Evolutionary conservation across 2,888 invertebrate species (phyloP).

Genomic region (Muscina levida): DNA sequence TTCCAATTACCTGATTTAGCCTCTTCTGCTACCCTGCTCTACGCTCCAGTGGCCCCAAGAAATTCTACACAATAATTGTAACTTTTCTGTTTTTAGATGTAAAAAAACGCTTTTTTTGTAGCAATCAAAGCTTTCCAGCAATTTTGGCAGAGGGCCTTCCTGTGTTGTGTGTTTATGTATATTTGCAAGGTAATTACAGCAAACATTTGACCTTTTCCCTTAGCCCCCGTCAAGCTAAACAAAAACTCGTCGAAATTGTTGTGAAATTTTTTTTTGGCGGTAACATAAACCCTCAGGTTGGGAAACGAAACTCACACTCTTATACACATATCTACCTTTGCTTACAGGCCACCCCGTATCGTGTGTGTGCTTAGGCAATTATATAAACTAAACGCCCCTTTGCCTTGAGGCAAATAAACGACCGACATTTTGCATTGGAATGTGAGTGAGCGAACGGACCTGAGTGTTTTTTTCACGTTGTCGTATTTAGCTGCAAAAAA

Average conservation of each 20-base stretch:
- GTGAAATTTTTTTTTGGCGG: slow-evolving; percentile 15
- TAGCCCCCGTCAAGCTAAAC: not conserved
- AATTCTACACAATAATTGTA: not conserved
- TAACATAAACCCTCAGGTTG: slow-evolving; percentile 8
- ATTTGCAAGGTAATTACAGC: slow-evolving; percentile 20
- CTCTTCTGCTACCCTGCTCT: not conserved
- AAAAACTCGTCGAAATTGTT: not conserved
- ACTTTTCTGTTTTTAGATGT: too few relatives aligned
- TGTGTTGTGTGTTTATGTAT: too few relatives aligned
- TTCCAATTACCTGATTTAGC: too few relatives aligned
- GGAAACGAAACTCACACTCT: not conserved
- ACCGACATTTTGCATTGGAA: not conserved
- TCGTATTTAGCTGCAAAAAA: not conserved
- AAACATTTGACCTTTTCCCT: slow-evolving; percentile 18
- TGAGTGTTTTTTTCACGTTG: slow-evolving; percentile 10
- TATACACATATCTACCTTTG: not conserved
- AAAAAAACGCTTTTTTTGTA: too few relatives aligned
- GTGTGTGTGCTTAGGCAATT: not conserved
- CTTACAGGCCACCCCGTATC: not conserved
- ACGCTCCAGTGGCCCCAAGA: not conserved
- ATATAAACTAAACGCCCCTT: slow-evolving; percentile 15
- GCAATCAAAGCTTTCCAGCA: too few relatives aligned
- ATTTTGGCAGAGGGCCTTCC: too few relatives aligned
- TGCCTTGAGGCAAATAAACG: not conserved
- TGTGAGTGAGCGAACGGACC: not conserved